Evolutionary conservation across 2,888 invertebrate species (phyloP), one percentile per base, ranked within the genome.

Genomic region (Escarpia spicata): DNA sequence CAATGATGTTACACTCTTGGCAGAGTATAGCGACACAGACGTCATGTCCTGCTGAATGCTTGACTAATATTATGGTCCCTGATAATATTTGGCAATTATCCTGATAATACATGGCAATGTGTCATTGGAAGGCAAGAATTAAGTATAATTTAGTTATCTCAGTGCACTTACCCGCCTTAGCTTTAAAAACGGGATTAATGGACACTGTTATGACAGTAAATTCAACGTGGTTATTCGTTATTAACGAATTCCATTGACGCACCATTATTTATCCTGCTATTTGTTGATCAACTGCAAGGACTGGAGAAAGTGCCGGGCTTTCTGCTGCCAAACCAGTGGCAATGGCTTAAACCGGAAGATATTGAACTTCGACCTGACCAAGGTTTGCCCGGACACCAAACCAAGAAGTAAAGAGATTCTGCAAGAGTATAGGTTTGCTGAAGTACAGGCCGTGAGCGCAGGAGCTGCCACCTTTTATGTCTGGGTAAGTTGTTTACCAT

Each of bases 401-500:
- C 92, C 93, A 15, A 92, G 95, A 52, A 95, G 95, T 0, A 93
- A 94, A 19, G 94, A 95, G 92, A 95, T 95, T 43, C 94, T 95
- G 6, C 93, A 94, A 12, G 94, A 94, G 92, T 95, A 95, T 93
- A 94, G 94, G 2, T 92, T 95, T 12, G 94, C 94, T 19, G 94
- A 95, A 58, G 94, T 96, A 1, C 93, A 95, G 58, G 92, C 93
- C 9, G 95, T 95, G 43, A 95, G 95, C 93, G 94, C 94, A 52
- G 96, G 95, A 3, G 95, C 95, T 0, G 95, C 95, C 6, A 94
- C 95, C 1, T 96, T 96, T 93, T 95, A 96, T 92, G 95, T 95
- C 43, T 96, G 96, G 96, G 96, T 96, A 92, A 94, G 95, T 93
- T n/a, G 26, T 10, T 43, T 26, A 6, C 19, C 6, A 52, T 52